phyloP scores from a whole-genome alignment of 1,140 invertebrate genomes.

The Ceratitis capitata region DNA sequence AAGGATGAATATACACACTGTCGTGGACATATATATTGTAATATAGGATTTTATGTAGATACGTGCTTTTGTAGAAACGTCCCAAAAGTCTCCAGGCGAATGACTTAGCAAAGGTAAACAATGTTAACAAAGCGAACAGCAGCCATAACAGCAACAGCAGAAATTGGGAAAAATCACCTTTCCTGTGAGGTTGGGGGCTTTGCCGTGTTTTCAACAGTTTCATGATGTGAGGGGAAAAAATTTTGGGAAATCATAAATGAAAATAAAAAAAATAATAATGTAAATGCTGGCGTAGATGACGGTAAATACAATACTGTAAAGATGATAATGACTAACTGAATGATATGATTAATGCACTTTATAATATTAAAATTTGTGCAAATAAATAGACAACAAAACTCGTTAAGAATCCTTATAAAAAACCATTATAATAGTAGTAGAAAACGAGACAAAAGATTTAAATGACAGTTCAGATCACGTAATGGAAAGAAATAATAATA shows the following conservation, averaged over 20 bases:
- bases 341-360: neutral
- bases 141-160: neutral
- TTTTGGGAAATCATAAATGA: neutral
- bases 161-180: too few relatives aligned
- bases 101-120: neutral
- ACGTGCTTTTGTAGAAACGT: too few relatives aligned
- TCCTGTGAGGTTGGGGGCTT: neutral
- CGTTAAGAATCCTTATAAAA: neutral
- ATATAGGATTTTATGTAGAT: too few relatives aligned
- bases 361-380: neutral
- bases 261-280: neutral
- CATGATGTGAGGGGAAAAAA: neutral
- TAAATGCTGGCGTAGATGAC: neutral
- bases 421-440: neutral
- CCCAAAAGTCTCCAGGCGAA: neutral
- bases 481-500: too few relatives aligned
- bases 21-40: neutral
- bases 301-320: neutral
- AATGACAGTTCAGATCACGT: too few relatives aligned
- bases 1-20: neutral
- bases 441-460: neutral
- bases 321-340: conserved; percentile 3
- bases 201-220: neutral
- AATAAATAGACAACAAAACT: neutral
- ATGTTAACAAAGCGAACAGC: neutral